Evolutionary conservation across 2,797 vertebrate genomes (phyloP).

Genomic region (Rachycentron canadum): DNA sequence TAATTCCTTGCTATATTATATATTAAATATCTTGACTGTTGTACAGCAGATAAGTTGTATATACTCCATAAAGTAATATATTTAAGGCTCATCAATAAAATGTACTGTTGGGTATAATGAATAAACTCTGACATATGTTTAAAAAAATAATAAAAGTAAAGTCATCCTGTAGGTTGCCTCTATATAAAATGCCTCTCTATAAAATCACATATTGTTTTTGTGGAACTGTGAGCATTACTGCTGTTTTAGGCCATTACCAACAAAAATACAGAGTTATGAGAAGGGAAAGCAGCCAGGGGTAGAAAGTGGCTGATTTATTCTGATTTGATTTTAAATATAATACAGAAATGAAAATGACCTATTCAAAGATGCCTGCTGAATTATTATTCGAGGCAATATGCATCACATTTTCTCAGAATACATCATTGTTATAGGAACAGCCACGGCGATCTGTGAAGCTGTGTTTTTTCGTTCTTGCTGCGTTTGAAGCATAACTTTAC

Average conservation of each 20-base stretch:
- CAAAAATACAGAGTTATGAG: conserved; percentile 40
- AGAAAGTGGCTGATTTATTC: conserved; percentile 52
- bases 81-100: neutral
- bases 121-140: neutral
- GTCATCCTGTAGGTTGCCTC: neutral
- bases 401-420: conserved; percentile 58
- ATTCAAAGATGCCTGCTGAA: conserved; percentile 46
- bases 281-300: conserved; percentile 44
- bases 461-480: conserved; percentile 24
- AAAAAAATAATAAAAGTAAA: neutral
- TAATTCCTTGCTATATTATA: neutral
- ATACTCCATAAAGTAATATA: neutral
- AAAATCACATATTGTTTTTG: neutral
- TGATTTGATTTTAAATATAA: conserved; percentile 72
- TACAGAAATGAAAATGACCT: conserved; percentile 61
- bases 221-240: conserved; percentile 19
- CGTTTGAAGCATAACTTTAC: conserved; percentile 53
- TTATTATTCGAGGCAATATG: conserved; percentile 69
- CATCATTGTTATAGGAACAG: conserved; percentile 50
- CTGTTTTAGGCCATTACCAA: conserved; percentile 34
- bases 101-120: neutral
- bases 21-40: neutral
- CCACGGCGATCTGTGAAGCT: conserved; percentile 24
- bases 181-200: conserved; percentile 1
- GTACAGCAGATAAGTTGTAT: neutral